phyloP scores from a whole-genome alignment of 2,888 invertebrate species.

The Caenorhabditis sinica region DNA sequence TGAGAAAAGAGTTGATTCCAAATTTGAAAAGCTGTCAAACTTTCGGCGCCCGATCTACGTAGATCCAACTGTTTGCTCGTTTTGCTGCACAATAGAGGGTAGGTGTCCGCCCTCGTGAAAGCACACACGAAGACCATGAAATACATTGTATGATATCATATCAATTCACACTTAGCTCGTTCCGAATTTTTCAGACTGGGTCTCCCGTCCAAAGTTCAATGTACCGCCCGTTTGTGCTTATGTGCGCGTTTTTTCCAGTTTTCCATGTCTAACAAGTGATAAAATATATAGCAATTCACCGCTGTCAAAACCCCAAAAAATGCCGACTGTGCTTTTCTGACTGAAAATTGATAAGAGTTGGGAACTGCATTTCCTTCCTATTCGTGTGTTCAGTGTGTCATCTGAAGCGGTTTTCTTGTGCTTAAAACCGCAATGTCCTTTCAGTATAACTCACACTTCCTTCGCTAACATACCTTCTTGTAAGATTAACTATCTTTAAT shows the following conservation, averaged over 20 bases:
- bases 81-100: conserved; percentile 43
- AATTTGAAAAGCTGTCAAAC: conserved; percentile 64
- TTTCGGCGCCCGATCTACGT: conserved; percentile 33
- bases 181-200: conserved; percentile 24
- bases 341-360: conserved; percentile 28
- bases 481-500: background rate
- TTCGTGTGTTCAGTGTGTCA: conserved; percentile 58
- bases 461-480: background rate
- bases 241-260: conserved; percentile 32
- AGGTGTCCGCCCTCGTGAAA: conserved; percentile 58
- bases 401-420: conserved; percentile 23
- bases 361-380: conserved; percentile 28
- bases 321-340: conserved; percentile 29
- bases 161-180: conserved; percentile 34
- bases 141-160: conserved; percentile 52
- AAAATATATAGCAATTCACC: conserved; percentile 6
- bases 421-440: conserved; percentile 3
- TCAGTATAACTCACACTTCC: conserved; percentile 13
- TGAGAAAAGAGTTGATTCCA: conserved; percentile 31
- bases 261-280: conserved; percentile 20
- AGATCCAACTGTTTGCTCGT: conserved; percentile 52
- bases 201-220: conserved; percentile 31
- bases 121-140: conserved; percentile 46
- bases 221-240: background rate
- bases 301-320: background rate